Evolutionary conservation across 2,888 invertebrate genomes (phyloP), one percentile per base, ranked within the genome.

Genomic region (Cataglyphis altisquamis): DNA sequence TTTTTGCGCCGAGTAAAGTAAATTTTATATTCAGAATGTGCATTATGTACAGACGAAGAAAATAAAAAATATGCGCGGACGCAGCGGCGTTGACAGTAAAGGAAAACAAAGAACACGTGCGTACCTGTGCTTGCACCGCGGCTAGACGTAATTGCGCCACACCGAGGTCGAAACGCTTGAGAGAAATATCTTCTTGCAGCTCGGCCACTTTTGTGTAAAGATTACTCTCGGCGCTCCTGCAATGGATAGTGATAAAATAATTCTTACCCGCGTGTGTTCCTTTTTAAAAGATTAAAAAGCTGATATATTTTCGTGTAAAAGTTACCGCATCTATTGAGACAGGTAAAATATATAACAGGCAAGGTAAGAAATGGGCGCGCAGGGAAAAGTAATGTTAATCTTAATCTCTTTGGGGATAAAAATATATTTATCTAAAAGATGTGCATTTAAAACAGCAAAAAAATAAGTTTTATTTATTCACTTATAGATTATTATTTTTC

Each of bases 141-240:
- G 98, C 97, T 86, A 98, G 96, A 95, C 98, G 98, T 87, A 99
- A 96, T 94, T 98, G 98, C 67, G 98, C 98, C 74, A 98, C 97
- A 89, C 98, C 97, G 91, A 98, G 97, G 96, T 99, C 99, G 95
- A 98, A 99, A 93, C 98, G 97, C 95, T 99, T 99, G 96, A 98
- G 96, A 88, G 98, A 98, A 94, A 99, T 97, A 93, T 99, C 99
- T 95, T 99, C 99, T 95, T 99, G 98, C 83, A 99, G 96, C 95
- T 99, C 99, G 95, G 98, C 98, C 91, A 98, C 98, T 96, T 99
- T 99, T 95, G 97, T 98, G 95, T 97, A 98, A 84, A 98, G 96
- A 93, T 97, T 97, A 88, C 97, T 97, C 94, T 98, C 98, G 88
- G 94, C 93, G 90, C 96, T 96, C 94, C 96, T 90, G 87, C 29